Base-by-base conservation (phyloP, 2,113 vertebrate species). In the Neoarius graeffei region DNA sequence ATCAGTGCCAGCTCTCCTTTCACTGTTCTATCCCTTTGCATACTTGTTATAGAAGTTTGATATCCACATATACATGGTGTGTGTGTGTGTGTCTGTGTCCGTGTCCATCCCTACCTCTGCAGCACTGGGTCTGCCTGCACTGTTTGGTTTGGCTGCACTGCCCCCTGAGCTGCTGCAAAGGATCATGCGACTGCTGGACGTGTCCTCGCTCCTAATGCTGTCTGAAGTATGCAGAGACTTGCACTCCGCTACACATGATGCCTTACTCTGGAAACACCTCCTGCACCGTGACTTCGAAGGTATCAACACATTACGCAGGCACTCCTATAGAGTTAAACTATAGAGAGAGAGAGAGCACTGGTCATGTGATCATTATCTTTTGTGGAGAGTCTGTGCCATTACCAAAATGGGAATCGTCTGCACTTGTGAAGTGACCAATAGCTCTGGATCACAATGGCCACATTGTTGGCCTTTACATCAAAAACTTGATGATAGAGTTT, bases 71-170 rank as follows among this genome's bases (percentile, higher is more conserved):
- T 73, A 74, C 11, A 30, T 1, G 2, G 48, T 15, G 52, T 57
- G 42, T 10, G 0, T 17, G 3, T n/a, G n/a, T 66, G n/a, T 30
- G n/a, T n/a, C n/a, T n/a, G n/a, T n/a, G n/a, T n/a, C n/a, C n/a
- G 85, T 86, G 9, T 73, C 0, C 9, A 17, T 42, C 35, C 35
- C 35, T 42, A 2, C 23, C 7, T 90, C 20, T 79, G 0, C 86
- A 99, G 98, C 96, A 13, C 94, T 98, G 95, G 96, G 96, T 84
- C 95, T 99, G 2, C 98, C 98, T 0, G 97, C 96, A 88, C 96
- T 95, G 0, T 99, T 99, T 88, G 98, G 98, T 0, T 92, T 99
- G 84, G 88, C 96, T 0, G 97, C 96, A 19, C 96, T 99, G 56
- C 98, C 98, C 0, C 92, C 96, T 7, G 98, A 99, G 93, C 95